Conservation (phyloP, 92 coral and sea anemone genomes). For the Zoanthus sansibaricus region DNA sequence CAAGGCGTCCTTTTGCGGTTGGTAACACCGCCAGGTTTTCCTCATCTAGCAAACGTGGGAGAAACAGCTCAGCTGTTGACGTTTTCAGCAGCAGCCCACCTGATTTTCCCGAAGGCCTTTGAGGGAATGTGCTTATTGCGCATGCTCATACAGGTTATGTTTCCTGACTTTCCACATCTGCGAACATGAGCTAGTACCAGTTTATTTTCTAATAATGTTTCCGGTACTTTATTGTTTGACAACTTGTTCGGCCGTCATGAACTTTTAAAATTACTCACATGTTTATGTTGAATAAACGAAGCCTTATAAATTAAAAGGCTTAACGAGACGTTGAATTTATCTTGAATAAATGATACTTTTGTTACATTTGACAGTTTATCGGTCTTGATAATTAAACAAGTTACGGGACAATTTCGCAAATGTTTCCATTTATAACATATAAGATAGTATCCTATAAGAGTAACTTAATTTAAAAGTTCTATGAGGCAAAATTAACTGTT, state of each 20-base stretch:
- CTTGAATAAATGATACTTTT: too few relatives aligned
- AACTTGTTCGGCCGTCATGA: background rate
- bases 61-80: slow-evolving; percentile 13
- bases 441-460: too few relatives aligned
- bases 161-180: background rate
- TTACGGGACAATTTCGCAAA: too few relatives aligned
- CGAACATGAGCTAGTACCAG: background rate
- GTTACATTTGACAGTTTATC: too few relatives aligned
- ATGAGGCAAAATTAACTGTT: too few relatives aligned
- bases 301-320: too few relatives aligned
- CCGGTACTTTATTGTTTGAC: background rate
- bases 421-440: too few relatives aligned
- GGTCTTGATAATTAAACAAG: too few relatives aligned
- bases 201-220: background rate
- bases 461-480: too few relatives aligned
- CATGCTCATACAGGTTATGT: background rate
- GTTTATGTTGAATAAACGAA: too few relatives aligned
- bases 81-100: slow-evolving; percentile 36
- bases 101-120: slow-evolving; percentile 41
- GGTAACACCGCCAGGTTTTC: background rate
- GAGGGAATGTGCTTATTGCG: background rate
- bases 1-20: slow-evolving; percentile 30
- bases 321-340: too few relatives aligned
- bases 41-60: slow-evolving; percentile 23
- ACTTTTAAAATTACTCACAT: background rate